phyloP scores from a whole-genome alignment of 30 jellyfish, hydroid and myxozoan species.

The Hydra vulgaris region DNA sequence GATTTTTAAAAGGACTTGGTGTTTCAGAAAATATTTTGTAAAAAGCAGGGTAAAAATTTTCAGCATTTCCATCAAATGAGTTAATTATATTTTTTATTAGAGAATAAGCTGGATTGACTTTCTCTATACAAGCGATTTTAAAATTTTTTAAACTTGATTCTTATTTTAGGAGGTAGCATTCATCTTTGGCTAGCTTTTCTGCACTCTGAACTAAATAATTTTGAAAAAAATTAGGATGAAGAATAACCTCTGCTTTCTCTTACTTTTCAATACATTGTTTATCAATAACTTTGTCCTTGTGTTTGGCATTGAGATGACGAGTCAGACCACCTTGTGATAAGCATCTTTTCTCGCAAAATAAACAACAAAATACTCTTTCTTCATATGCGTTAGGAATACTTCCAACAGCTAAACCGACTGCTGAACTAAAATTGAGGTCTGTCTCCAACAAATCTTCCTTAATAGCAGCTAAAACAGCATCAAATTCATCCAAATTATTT shows the following conservation, averaged over 20 bases:
- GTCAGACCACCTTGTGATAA: slow-evolving; percentile 14
- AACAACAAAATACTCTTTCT: neutral
- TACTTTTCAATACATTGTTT: neutral
- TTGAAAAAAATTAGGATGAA: slow-evolving; percentile 2
- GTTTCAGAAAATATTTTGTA: slow-evolving; percentile 16
- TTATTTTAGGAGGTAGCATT: slow-evolving; percentile 6
- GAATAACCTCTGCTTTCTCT: neutral
- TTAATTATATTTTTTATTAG: slow-evolving; percentile 27
- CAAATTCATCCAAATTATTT: neutral
- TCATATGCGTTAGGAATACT: neutral
- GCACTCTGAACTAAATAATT: neutral
- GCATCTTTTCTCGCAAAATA: neutral
- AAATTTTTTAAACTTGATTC: neutral
- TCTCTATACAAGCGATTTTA: slow-evolving; percentile 1
- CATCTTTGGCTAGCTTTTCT: neutral
- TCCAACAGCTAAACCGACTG: neutral
- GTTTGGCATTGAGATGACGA: slow-evolving; percentile 19
- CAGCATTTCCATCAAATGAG: slow-evolving; percentile 48
- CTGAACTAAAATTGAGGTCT: neutral
- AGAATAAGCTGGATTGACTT: neutral
- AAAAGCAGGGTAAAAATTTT: slow-evolving; percentile 23
- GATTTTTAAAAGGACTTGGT: slow-evolving; percentile 20
- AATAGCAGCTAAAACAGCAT: neutral
- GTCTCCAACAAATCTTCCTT: neutral
- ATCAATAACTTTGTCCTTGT: slow-evolving; percentile 1